phyloP scores from a whole-genome alignment of 2,888 invertebrate genomes.

The Polietes domitor region DNA sequence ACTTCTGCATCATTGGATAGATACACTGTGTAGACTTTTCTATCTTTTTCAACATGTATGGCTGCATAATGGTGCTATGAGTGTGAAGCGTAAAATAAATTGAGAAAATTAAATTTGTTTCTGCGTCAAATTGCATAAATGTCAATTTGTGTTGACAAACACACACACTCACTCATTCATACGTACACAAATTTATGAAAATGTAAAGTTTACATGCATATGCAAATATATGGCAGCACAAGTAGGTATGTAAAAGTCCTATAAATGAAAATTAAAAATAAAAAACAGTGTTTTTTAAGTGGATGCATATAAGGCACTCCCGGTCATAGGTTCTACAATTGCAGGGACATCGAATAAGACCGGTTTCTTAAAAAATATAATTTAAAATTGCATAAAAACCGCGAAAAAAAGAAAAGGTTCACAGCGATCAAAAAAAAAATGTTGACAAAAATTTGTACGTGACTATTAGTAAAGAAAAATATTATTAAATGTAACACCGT shows the following conservation, averaged over 20 bases:
- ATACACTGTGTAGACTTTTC: not conserved
- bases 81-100: slow-evolving; percentile 45
- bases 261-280: too few relatives aligned
- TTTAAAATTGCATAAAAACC: too few relatives aligned
- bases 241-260: not conserved
- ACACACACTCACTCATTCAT: not conserved
- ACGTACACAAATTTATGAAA: not conserved
- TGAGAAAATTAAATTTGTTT: slow-evolving; percentile 74
- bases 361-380: too few relatives aligned
- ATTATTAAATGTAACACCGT: too few relatives aligned
- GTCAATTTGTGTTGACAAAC: slow-evolving; percentile 69
- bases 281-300: too few relatives aligned
- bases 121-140: slow-evolving; percentile 75
- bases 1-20: not conserved
- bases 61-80: not conserved
- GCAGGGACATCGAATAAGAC: too few relatives aligned
- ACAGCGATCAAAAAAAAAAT: too few relatives aligned
- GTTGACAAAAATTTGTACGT: too few relatives aligned
- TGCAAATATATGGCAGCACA: not conserved
- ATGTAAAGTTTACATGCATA: not conserved
- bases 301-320: too few relatives aligned
- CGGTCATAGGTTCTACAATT: too few relatives aligned
- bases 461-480: too few relatives aligned
- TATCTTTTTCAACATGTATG: not conserved
- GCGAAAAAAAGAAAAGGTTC: too few relatives aligned